Evolutionary conservation across 2,888 invertebrate genomes (phyloP).

Genomic region (Seira musarum): DNA sequence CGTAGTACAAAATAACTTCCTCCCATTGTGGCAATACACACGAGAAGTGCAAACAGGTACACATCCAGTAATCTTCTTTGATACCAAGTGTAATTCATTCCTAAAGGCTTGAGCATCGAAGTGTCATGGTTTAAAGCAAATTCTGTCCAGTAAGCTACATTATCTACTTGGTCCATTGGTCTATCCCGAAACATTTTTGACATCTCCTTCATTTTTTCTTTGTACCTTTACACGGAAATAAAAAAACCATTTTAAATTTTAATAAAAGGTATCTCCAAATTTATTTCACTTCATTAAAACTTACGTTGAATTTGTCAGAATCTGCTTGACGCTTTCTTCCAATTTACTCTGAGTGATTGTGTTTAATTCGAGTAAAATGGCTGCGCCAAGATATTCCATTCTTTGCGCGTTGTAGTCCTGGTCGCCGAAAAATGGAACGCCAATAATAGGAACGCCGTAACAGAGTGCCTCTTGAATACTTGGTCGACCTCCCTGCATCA

Average conservation of each 20-base stretch:
- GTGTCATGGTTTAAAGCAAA: conserved; percentile 51
- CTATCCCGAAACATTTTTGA: conserved; percentile 54
- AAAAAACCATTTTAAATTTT: conserved; percentile 1
- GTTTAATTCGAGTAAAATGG: conserved; percentile 48
- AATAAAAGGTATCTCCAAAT: not conserved
- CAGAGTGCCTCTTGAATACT: conserved; percentile 65
- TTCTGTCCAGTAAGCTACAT: conserved; percentile 54
- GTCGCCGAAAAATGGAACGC: conserved; percentile 61
- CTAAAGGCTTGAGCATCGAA: conserved; percentile 39
- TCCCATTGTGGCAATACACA: not conserved
- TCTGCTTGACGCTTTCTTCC: not conserved
- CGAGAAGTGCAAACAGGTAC: conserved; percentile 22
- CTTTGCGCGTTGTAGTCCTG: conserved; percentile 61
- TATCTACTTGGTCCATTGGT: conserved; percentile 46
- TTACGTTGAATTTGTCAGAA: conserved; percentile 29
- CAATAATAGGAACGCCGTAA: conserved; percentile 61
- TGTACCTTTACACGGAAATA: conserved; percentile 17
- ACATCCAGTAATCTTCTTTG: conserved; percentile 56
- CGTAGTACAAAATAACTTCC: not conserved
- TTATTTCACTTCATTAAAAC: not conserved
- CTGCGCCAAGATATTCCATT: conserved; percentile 38
- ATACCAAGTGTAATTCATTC: conserved; percentile 49
- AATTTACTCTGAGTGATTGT: conserved; percentile 26
- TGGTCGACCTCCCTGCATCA: conserved; percentile 52
- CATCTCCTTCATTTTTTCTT: conserved; percentile 17